phyloP scores from a whole-genome alignment of 1,140 invertebrate genomes.

The Ips typographus region DNA sequence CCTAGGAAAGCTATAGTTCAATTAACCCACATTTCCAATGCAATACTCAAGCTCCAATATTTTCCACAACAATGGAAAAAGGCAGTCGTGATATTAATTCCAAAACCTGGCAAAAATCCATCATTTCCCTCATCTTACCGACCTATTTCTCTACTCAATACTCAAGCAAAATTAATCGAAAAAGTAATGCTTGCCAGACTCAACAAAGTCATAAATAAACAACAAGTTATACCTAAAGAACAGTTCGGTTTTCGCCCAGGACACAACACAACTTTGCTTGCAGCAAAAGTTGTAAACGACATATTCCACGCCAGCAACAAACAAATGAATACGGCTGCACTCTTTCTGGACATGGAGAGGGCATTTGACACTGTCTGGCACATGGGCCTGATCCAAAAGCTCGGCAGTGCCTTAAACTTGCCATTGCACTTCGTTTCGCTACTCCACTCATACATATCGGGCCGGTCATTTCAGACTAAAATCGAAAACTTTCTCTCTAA shows the following conservation, averaged over 20 bases:
- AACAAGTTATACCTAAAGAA: conserved; percentile 14
- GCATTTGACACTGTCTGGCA: conserved; percentile 25
- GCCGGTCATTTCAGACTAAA: conserved; percentile 40
- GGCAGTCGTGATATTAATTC: conserved; percentile 44
- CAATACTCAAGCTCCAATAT: conserved; percentile 32
- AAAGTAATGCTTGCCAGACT: conserved; percentile 34
- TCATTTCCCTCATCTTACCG: conserved; percentile 41
- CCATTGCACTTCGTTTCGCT: conserved; percentile 34
- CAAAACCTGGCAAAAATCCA: conserved; percentile 46
- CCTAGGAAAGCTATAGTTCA: conserved; percentile 29
- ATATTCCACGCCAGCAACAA: conserved; percentile 16
- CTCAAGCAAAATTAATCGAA: conserved; percentile 47
- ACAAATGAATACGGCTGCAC: conserved; percentile 30
- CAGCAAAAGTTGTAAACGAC: conserved; percentile 29
- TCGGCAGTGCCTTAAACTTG: conserved; percentile 26
- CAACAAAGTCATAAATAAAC: neutral
- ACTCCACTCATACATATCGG: conserved; percentile 38
- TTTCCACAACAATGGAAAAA: conserved; percentile 46
- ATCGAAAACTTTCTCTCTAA: conserved; percentile 31
- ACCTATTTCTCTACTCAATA: conserved; percentile 47
- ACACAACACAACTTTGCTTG: conserved; percentile 29
- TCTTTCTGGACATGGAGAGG: conserved; percentile 10
- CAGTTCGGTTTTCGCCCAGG: conserved; percentile 45
- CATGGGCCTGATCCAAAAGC: conserved; percentile 43
- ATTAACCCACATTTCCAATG: conserved; percentile 43